Evolutionary conservation across 2,888 invertebrate species (phyloP).

Genomic region (Drosophila setosimentum): DNA sequence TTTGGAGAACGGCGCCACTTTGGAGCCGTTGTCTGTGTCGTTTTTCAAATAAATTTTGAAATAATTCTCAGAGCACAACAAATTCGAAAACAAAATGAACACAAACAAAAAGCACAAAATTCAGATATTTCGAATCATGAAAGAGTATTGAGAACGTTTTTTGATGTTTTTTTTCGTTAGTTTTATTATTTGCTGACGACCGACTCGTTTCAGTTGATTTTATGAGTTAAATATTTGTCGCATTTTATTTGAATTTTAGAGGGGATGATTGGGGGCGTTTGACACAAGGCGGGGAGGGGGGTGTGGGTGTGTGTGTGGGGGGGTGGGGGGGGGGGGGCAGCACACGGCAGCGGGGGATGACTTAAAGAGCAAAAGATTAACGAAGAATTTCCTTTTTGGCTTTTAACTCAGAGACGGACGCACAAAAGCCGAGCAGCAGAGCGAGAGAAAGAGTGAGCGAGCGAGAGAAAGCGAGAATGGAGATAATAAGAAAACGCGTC

Average conservation of each 20-base stretch:
- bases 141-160: background rate
- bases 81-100: background rate
- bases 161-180: too few relatives aligned
- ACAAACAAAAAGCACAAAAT: slow-evolving; percentile 13
- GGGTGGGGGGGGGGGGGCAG: too few relatives aligned
- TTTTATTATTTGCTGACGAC: background rate
- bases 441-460: background rate
- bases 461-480: background rate
- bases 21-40: slow-evolving; percentile 75
- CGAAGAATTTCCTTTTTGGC: background rate
- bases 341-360: background rate
- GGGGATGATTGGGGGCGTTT: background rate
- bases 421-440: background rate
- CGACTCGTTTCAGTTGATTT: background rate
- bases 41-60: slow-evolving; percentile 78
- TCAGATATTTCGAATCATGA: background rate
- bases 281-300: background rate
- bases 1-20: slow-evolving; percentile 83
- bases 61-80: slow-evolving; percentile 18
- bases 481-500: slow-evolving; percentile 54
- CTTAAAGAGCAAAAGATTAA: background rate
- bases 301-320: too few relatives aligned
- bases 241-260: background rate
- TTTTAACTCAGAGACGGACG: background rate
- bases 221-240: slow-evolving; percentile 1